These are phyloP conservation scores for Ormyrus nitidulus DNA, from an alignment of 2,888 invertebrate species.

Conservation along the genomic window DNA sequence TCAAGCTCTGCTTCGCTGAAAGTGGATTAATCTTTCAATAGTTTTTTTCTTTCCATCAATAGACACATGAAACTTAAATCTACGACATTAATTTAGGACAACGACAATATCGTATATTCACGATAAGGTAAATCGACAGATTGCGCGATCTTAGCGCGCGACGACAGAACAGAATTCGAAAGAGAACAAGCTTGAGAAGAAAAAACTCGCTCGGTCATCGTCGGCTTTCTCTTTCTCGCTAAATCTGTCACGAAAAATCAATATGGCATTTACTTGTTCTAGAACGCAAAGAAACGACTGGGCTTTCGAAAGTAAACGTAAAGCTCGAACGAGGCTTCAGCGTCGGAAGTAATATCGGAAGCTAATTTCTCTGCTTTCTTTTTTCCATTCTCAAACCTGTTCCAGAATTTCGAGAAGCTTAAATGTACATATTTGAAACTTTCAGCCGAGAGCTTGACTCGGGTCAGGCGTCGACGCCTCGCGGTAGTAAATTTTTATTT, in stretches of 20 bases:
- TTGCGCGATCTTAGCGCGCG: neutral
- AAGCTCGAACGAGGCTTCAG: too few relatives aligned
- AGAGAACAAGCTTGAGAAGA: slow-evolving; percentile 18
- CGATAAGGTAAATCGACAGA: slow-evolving; percentile 14
- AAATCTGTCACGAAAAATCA: too few relatives aligned
- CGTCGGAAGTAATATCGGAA: too few relatives aligned
- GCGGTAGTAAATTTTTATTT: slow-evolving; percentile 38
- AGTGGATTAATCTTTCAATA: slow-evolving; percentile 23
- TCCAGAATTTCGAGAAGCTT: slow-evolving; percentile 24
- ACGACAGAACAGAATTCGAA: neutral
- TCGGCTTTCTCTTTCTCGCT: too few relatives aligned
- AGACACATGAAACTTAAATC: slow-evolving; percentile 42
- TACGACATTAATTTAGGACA: slow-evolving; percentile 44
- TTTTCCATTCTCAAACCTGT: slow-evolving; percentile 12
- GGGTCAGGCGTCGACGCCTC: slow-evolving; percentile 37
- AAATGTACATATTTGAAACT: slow-evolving; percentile 32
- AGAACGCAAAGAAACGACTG: too few relatives aligned
- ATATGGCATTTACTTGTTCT: too few relatives aligned
- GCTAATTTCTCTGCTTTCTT: too few relatives aligned
- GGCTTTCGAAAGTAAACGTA: too few relatives aligned
- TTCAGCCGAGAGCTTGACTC: slow-evolving; percentile 52
- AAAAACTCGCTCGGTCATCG: neutral
- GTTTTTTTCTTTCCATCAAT: slow-evolving; percentile 5
- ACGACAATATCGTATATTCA: slow-evolving; percentile 34
- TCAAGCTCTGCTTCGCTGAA: slow-evolving; percentile 53